Conservation (phyloP, 2,797 vertebrate genomes). For the Margarornis squamiger region DNA sequence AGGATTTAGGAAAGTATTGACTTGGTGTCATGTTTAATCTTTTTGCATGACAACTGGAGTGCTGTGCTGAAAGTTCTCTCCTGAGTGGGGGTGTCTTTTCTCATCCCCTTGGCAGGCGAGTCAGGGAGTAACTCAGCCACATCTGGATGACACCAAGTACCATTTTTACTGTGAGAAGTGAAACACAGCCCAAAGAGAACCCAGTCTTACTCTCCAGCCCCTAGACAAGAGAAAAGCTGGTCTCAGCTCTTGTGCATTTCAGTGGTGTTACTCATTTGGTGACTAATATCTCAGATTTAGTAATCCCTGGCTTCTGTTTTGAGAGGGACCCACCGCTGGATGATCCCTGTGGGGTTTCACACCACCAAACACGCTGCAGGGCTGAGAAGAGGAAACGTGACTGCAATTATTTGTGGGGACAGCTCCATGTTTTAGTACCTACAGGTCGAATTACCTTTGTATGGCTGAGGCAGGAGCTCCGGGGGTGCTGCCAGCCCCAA, state of each 20-base stretch:
- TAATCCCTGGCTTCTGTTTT: neutral
- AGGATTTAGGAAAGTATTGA: neutral
- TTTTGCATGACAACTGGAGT: neutral
- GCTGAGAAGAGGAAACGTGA: neutral
- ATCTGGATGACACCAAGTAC: neutral
- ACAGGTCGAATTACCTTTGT: neutral
- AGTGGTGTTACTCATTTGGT: fast-evolving
- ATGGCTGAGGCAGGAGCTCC: neutral
- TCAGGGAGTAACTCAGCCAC: fast-evolving
- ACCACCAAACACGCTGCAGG: no score
- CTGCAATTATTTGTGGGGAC: neutral
- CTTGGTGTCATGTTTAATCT: fast-evolving
- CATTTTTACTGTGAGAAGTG: neutral
- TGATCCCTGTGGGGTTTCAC: neutral
- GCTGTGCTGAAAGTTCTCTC: neutral
- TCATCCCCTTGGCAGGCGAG: neutral
- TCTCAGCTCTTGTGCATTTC: neutral
- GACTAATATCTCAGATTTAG: fast-evolving
- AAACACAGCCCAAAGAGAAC: neutral
- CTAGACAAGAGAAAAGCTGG: neutral
- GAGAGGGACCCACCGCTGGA: no score
- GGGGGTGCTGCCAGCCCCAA: neutral
- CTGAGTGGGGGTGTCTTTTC: fast-evolving
- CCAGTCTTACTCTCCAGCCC: fast-evolving
- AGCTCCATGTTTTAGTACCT: no score